Base-by-base conservation (phyloP, 2,113 vertebrate genomes). In the Epinephelus fuscoguttatus region DNA sequence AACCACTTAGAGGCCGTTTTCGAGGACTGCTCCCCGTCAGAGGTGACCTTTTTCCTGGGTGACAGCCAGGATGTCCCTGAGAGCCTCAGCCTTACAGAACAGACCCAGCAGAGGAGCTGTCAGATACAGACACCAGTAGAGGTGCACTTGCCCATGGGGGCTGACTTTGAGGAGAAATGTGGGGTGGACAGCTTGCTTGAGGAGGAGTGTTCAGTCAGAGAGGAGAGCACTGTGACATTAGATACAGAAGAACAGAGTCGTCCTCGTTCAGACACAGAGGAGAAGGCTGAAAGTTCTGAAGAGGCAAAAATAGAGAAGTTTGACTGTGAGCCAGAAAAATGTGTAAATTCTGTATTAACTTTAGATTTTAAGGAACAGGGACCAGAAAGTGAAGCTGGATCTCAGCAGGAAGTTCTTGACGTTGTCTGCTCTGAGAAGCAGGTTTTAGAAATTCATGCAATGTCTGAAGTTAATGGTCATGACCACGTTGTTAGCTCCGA, bases 101-200 rank as follows among this genome's bases (percentile, higher is more conserved):
- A n/a, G 12, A 56, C 2, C 13, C 64, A 52, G 60, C 78, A 47
- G 17, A 71, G 17, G 23, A 56, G 82, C 81, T 79, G 85, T 47
- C 81, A 14, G 68, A 86, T 90, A 2, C 87, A 86, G 77, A 91
- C 93, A 0, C 72, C 91, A 0, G 92, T 92, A 66, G 90, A 93
- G 63, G 90, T 94, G 47, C 89, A 94, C 78, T 88, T 77, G 0
- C 77, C 85, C 47, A 72, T 62, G 27, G 84, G 30, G 25, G 1
- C 40, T 0, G 85, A 49, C 53, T 66, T 70, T 23, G 77, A 88
- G 17, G 74, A 70, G 5, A 19, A 8, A 27, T 19, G 33, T 17
- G 23, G 3, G 15, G n/a, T n/a, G 67, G 80, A 70, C 10, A 0
- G 30, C 0, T n/a, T 52, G 56, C 55, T 53, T 5, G 30, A 87